phyloP scores from a whole-genome alignment of 1,140 invertebrate genomes.

The Drosophila azteca region DNA sequence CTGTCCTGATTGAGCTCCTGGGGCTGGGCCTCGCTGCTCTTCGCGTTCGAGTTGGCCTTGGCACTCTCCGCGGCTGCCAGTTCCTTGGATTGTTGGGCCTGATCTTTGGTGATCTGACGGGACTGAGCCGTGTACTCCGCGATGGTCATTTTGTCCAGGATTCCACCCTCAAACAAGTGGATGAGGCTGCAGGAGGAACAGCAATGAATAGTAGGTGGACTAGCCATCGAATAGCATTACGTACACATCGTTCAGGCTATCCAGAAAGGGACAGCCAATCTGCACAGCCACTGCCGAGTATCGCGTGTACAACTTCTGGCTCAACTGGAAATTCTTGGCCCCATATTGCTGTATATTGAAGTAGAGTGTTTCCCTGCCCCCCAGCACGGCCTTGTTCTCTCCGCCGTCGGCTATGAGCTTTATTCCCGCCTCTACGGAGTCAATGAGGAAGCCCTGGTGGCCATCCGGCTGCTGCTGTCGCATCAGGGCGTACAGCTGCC shows the following conservation, averaged over 20 bases:
- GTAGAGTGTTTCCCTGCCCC: conserved; percentile 88
- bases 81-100: conserved; percentile 64
- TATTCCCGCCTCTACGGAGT: conserved; percentile 88
- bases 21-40: conserved; percentile 23
- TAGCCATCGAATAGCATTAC: conserved; percentile 18
- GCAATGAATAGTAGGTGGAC: not conserved
- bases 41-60: conserved; percentile 53
- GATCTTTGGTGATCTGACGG: conserved; percentile 79
- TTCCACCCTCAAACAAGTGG: conserved; percentile 89
- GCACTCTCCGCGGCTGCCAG: conserved; percentile 39
- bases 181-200: conserved; percentile 85
- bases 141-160: conserved; percentile 88
- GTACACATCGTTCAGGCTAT: conserved; percentile 89
- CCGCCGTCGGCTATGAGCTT: conserved; percentile 85
- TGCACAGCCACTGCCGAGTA: conserved; percentile 90
- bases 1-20: conserved; percentile 35
- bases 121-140: conserved; percentile 88
- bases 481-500: conserved; percentile 87
- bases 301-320: conserved; percentile 89
- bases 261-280: conserved; percentile 88
- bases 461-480: conserved; percentile 84
- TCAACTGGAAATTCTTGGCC: conserved; percentile 88
- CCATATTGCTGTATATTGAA: conserved; percentile 89
- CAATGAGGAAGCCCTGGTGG: conserved; percentile 84
- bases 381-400: conserved; percentile 86